These are phyloP conservation scores for Macaria liturata DNA, from an alignment of 2,888 invertebrate genomes.

Conservation along the genomic window DNA sequence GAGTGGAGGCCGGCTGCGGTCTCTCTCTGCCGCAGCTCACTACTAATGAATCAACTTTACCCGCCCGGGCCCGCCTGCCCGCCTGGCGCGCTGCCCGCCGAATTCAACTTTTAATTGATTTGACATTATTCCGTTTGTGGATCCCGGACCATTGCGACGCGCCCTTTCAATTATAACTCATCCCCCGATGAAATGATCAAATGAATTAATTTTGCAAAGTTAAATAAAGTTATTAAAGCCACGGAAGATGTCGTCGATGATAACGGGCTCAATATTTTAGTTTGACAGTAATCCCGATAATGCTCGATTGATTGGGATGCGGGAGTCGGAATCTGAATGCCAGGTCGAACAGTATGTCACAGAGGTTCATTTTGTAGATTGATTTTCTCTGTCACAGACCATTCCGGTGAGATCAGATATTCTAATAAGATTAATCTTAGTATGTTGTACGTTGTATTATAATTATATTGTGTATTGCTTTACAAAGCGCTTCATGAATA, in stretches of 20 bases:
- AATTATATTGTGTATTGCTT: too few species aligned
- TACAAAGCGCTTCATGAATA: too few species aligned
- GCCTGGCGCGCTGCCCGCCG: conserved; percentile 63
- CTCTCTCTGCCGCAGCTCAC: conserved; percentile 40
- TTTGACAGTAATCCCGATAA: conserved; percentile 24
- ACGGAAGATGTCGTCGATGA: conserved; percentile 52
- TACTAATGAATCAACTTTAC: conserved; percentile 74
- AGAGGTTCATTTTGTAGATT: too few species aligned
- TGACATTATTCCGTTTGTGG: conserved; percentile 79
- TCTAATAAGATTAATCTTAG: too few species aligned
- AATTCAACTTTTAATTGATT: conserved; percentile 81
- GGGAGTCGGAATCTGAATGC: too few species aligned
- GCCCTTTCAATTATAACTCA: conserved; percentile 77
- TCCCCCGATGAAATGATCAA: conserved; percentile 74
- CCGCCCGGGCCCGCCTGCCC: conserved; percentile 52
- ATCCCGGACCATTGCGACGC: conserved; percentile 63
- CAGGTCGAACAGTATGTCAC: too few species aligned
- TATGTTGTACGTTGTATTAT: too few species aligned
- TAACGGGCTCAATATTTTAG: conserved; percentile 42
- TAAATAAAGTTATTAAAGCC: conserved; percentile 68
- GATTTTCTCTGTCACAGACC: too few species aligned
- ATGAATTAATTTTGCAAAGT: conserved; percentile 77
- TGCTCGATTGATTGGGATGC: neutral
- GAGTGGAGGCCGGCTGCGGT: conserved; percentile 33
- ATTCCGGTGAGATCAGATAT: too few species aligned